These are phyloP conservation scores for Danio rerio DNA, from an alignment of 2,113 vertebrate genomes.

Conservation along the genomic window DNA sequence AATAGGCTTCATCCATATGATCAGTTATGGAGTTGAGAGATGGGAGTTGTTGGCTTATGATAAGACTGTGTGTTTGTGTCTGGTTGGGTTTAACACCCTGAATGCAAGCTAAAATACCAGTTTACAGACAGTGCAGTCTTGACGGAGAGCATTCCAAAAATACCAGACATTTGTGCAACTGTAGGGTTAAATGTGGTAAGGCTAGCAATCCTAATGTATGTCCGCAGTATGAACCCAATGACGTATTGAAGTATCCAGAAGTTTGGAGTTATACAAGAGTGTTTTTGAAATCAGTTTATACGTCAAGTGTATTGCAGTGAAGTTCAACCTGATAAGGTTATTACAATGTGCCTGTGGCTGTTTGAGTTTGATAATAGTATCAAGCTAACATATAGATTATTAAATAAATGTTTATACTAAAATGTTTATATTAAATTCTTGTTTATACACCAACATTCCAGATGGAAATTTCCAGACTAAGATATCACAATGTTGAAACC, in stretches of 20 bases:
- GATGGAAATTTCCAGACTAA: no score
- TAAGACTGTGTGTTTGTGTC: constrained; percentile 6
- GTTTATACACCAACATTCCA: no score
- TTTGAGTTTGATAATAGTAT: no score
- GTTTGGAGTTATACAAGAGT: neutral
- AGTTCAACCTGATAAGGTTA: no score
- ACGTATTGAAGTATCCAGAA: neutral
- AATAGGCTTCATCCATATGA: constrained; percentile 42
- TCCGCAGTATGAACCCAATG: constrained; percentile 11
- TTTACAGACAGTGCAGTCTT: constrained; percentile 1
- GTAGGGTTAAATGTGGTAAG: neutral
- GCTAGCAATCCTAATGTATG: neutral
- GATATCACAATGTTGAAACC: no score
- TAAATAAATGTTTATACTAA: no score
- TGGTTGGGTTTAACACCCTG: constrained; percentile 19
- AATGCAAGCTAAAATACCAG: neutral
- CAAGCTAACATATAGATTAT: no score
- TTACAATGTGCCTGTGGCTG: no score
- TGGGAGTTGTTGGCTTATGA: neutral
- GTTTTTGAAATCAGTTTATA: neutral
- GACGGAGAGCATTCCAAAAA: constrained; percentile 21
- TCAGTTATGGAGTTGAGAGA: constrained; percentile 52
- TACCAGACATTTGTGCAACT: constrained; percentile 29
- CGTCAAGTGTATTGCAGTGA: no score
- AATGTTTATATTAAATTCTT: no score